Percentiles rank a stretch among this genome's conserved stretches.
These are phyloP conservation scores for Helicoverpa assulta DNA, from an alignment of 2,888 invertebrate species.

Conservation along the genomic window DNA sequence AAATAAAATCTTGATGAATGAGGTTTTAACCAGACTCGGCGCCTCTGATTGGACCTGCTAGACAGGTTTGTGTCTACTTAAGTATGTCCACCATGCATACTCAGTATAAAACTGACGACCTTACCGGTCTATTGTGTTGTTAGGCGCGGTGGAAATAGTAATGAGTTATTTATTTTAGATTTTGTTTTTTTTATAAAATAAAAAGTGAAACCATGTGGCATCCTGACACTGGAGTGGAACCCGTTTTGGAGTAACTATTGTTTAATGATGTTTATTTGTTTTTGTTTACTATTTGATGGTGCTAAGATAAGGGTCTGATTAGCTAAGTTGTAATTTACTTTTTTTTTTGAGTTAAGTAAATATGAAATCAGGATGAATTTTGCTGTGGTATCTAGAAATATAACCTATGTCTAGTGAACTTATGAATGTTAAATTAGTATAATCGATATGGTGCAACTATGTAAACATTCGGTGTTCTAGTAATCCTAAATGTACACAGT, in stretches of 20 bases:
- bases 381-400: no score
- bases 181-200: not conserved
- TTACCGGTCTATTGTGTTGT: not conserved
- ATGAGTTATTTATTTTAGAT: constrained; percentile 26
- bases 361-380: no score
- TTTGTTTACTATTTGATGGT: not conserved
- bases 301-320: no score
- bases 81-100: constrained; percentile 6
- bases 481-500: not conserved
- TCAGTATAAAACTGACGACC: constrained; percentile 16
- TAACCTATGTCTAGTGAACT: no score
- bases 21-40: not conserved
- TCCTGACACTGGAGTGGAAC: constrained; percentile 64
- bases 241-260: constrained; percentile 72
- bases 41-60: constrained; percentile 23
- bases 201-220: constrained; percentile 69
- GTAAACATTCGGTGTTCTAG: not conserved
- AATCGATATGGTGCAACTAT: not conserved
- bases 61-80: constrained; percentile 28
- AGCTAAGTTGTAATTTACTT: no score
- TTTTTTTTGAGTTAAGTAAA: no score
- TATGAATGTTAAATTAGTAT: not conserved
- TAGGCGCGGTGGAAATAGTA: not conserved
- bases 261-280: constrained; percentile 6
- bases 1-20: not conserved